Base-by-base conservation (phyloP, 35 echinoderm and acorn worm genomes). In the Holothuria glaberrima region DNA sequence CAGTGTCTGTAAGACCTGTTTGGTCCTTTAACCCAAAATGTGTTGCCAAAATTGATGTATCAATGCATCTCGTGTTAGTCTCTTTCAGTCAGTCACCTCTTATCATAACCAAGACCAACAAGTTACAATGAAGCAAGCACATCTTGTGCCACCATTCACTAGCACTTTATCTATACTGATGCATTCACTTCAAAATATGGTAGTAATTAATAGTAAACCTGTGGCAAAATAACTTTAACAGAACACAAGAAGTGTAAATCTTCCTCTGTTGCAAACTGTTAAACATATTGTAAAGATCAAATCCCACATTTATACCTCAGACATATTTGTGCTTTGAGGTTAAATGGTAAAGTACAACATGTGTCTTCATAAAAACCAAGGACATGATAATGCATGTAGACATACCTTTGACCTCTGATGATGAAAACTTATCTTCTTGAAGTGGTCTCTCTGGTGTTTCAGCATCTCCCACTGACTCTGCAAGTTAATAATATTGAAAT, bases 401-500 rank as follows among this genome's bases (percentile, higher is more conserved):
- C 4, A 6, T 6, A 28, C 19, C 61, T 65, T 65, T 28, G 17
- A 4, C 19, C 16, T 28, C 61, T 65, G 61, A 65, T 65, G 27
- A 21, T 65, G 61, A 28, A 65, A 65, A 17, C 19, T 65, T 28
- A 65, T 65, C 61, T n/a, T 65, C 61, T 65, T 65, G 61, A 65
- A 65, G 61, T 65, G 20, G 4, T 28, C 27, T 16, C 27, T 65
- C 20, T 28, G 27, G 61, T 16, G 17, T 28, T 65, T 65, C 61
- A 65, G 61, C 61, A 65, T 65, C 61, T 6, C 27, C 61, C 61
- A 65, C 27, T 65, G 61, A 4, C 61, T 65, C 61, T 65, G 27
- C 3, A 65, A 65, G 61, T 65, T 65, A 65, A 65, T 65, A 65
- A 21, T 65, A 65, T 65, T 65, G 61, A 65, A 65, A 65, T 65